phyloP scores from a whole-genome alignment of 1,140 invertebrate species.

The Halesus radiatus region DNA sequence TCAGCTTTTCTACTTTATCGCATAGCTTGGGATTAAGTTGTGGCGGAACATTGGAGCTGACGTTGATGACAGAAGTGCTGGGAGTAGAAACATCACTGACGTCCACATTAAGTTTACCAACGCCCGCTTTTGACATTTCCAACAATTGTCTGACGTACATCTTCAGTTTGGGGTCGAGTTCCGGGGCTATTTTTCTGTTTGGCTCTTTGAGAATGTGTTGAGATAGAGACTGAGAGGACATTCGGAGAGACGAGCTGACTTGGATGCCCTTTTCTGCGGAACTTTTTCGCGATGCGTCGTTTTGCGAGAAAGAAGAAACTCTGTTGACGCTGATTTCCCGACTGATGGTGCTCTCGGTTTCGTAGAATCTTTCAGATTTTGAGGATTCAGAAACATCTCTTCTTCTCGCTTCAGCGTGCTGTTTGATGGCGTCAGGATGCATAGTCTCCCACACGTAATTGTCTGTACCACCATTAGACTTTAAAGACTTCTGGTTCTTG shows the following conservation, averaged over 20 bases:
- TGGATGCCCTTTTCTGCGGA: slow-evolving; percentile 46
- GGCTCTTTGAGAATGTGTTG: slow-evolving; percentile 18
- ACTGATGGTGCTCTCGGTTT: slow-evolving; percentile 41
- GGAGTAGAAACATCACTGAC: slow-evolving; percentile 71
- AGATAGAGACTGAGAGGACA: slow-evolving; percentile 16
- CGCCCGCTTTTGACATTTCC: slow-evolving; percentile 66
- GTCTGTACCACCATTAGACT: neutral
- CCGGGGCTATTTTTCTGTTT: neutral
- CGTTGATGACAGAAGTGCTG: slow-evolving; percentile 68
- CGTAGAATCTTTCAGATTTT: slow-evolving; percentile 23
- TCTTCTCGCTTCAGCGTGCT: slow-evolving; percentile 15
- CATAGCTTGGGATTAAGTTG: slow-evolving; percentile 60
- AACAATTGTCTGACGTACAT: slow-evolving; percentile 69
- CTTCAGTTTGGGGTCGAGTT: slow-evolving; percentile 60
- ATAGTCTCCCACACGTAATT: neutral
- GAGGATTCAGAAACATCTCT: slow-evolving; percentile 20
- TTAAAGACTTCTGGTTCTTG: neutral
- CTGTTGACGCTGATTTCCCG: slow-evolving; percentile 16
- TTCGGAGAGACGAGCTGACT: slow-evolving; percentile 60
- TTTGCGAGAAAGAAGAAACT: slow-evolving; percentile 29
- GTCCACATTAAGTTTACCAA: slow-evolving; percentile 69
- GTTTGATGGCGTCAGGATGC: neutral
- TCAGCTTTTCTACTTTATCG: slow-evolving; percentile 60
- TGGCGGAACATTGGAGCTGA: slow-evolving; percentile 60
- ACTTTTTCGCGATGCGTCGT: neutral